These are phyloP conservation scores for Calypte anna DNA, from an alignment of 2,113 vertebrate genomes.

Conservation along the genomic window DNA sequence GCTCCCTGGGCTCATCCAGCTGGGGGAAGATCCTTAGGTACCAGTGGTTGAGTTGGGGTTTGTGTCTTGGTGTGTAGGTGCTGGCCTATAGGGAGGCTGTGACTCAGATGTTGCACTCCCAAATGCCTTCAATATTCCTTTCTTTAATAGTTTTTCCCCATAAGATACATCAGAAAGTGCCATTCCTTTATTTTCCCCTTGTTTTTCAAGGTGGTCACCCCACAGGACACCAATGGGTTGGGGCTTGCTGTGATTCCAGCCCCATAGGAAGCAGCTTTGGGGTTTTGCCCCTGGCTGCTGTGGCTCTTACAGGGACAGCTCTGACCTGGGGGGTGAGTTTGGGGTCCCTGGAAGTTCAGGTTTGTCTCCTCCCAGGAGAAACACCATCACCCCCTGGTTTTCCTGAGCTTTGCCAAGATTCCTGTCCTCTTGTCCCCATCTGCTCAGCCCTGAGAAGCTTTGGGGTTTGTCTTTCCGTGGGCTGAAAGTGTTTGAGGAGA, in stretches of 20 bases:
- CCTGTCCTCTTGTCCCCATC: not conserved
- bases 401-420: not conserved
- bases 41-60: accelerated
- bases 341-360: not conserved
- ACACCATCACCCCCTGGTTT: not conserved
- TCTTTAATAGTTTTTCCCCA: not conserved
- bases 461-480: not conserved
- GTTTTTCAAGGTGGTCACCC: not conserved
- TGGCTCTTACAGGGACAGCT: not conserved
- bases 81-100: accelerated
- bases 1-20: accelerated
- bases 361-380: not conserved
- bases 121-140: accelerated
- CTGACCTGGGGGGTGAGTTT: not conserved
- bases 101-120: accelerated
- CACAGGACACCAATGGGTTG: not conserved
- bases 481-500: not conserved
- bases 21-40: not conserved
- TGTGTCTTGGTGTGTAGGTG: accelerated
- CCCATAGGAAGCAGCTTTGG: not conserved
- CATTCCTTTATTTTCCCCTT: not conserved
- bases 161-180: too few species aligned
- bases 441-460: not conserved
- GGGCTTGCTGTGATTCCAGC: accelerated
- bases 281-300: not conserved